Conservation (phyloP, 2,113 vertebrate genomes). For the Brachionichthys hirsutus region DNA sequence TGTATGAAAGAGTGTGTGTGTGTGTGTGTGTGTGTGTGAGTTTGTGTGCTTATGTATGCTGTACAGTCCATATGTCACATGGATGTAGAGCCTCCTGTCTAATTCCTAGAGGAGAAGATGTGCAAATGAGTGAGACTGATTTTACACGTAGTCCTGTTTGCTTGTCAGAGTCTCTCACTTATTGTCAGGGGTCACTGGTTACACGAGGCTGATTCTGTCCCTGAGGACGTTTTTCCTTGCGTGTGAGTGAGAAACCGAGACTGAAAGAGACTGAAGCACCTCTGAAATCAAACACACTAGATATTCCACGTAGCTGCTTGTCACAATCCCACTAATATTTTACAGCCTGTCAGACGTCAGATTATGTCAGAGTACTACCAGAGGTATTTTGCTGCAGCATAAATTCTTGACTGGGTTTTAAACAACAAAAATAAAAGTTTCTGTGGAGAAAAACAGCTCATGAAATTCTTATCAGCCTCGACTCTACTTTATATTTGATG, state of each 20-base stretch:
- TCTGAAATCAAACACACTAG: constrained; percentile 47
- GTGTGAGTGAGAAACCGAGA: constrained; percentile 44
- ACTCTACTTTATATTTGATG: no score
- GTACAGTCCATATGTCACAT: constrained; percentile 18
- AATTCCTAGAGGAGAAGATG: constrained; percentile 53
- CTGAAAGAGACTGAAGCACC: constrained; percentile 31
- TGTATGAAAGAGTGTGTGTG: background rate
- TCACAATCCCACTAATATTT: constrained; percentile 33
- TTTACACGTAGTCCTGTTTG: constrained; percentile 65
- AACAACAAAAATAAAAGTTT: background rate
- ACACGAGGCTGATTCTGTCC: constrained; percentile 60
- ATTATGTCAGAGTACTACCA: background rate
- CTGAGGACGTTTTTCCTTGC: constrained; percentile 53
- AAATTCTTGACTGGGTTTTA: background rate
- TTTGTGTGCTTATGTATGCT: constrained; percentile 5
- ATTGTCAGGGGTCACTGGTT: constrained; percentile 71
- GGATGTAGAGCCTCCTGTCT: constrained; percentile 29
- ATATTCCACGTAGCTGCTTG: constrained; percentile 37
- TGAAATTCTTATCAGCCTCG: no score
- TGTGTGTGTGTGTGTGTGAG: constrained; percentile 1
- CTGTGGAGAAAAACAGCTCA: no score
- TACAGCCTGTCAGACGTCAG: constrained; percentile 10
- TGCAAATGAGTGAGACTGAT: constrained; percentile 73
- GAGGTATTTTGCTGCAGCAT: background rate
- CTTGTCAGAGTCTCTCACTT: constrained; percentile 75